Base-by-base conservation (phyloP, 1,140 invertebrate genomes). In the Copidosoma floridanum region DNA sequence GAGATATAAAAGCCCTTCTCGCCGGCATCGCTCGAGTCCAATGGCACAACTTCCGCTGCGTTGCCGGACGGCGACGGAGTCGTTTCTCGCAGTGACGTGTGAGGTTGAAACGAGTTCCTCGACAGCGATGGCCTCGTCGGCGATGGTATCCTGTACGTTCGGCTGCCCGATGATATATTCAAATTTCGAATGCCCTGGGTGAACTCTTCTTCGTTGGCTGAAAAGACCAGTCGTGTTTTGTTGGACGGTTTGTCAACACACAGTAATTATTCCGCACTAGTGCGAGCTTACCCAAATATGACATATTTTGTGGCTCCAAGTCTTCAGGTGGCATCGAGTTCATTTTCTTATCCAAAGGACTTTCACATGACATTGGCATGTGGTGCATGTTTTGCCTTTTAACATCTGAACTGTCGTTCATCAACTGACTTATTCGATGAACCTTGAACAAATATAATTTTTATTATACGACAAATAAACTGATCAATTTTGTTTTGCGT, bases 1-100 rank as follows among this genome's bases (percentile, higher is more conserved):
- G 92, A 92, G 71, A 97, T 94, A 75, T 96, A 95, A 80, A 97
- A 97, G n/a, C 93, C 93, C 80, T 93, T 92, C 75, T 93, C 89
- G 20, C 66, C 73, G 23, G 65, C 69, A 64, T 84, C 85, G n/a
- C 76, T 81, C n/a, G 79, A 70, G 57, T 84, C 84, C 8, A 75
- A 63, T 32, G 78, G 72, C 2, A 71, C 67, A 6, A 76, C 65
- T 67, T 78, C 77, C 23, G 69, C 68, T 47, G 69, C 71, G 52
- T 65, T 66, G 12, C 32, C 35, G 40, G 75, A 77, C 16, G 73
- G 74, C 35, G 80, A 77, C 52, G 78, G 75, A 27, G 80, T 73
- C 18, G 72, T 65, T 59, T 83, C 80, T 53, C 81, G 68, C 29
- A 77, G 53, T 57, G 80, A 75, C 16, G 74, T 65, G 67, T 85